Evolutionary conservation across 1,140 invertebrate species (phyloP), one percentile per base, ranked within the genome.

Genomic region (Sycophaga agraensis): DNA sequence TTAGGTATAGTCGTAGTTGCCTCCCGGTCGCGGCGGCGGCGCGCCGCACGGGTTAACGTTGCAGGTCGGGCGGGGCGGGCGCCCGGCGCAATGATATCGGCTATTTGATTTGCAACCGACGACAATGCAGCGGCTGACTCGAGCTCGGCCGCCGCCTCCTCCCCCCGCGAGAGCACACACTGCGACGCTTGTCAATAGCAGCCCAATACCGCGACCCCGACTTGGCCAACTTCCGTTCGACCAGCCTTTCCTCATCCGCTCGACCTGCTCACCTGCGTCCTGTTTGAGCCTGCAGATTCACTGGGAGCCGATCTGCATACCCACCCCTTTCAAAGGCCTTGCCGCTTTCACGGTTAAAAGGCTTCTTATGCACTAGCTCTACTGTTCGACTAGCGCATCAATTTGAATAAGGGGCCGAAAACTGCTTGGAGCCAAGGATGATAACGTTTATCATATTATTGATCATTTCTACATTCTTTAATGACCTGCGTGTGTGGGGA

Each of bases 61-160:
- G 56, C 24, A 60, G 64, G 9, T 2, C 31, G 9, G 11, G 49
- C 21, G 26, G 40, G 34, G 53, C 22, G 28, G 11, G 28, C 4
- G 28, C 28, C 28, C 11, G 28, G 72, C 73, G 75, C 73, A 75
- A 76, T 73, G 73, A 76, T 75, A 75, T 76, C 71, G 73, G 72
- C 70, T 74, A 75, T 77, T 75, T 75, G 75, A 75, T 75, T 77
- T 75, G 75, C 70, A 75, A 75, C 70, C 73, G 72, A 74, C 72
- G 73, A 75, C 75, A 75, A 75, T 76, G 59, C 50, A 19, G 2
- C 12, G 16, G 12, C 22, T 14, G 43, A 31, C 31, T 55, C 57
- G 55, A 6, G n/a, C 37, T 48, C 54, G 55, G 59, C 28, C 46
- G 63, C 51, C 46, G 11, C 42, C 16, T 24, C n/a, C 19, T 24